A percentile compares a stretch with the other conserved stretches of the same genome.
phyloP scores from a whole-genome alignment of 2,888 invertebrate genomes.

The Cryptocephalus primarius region DNA sequence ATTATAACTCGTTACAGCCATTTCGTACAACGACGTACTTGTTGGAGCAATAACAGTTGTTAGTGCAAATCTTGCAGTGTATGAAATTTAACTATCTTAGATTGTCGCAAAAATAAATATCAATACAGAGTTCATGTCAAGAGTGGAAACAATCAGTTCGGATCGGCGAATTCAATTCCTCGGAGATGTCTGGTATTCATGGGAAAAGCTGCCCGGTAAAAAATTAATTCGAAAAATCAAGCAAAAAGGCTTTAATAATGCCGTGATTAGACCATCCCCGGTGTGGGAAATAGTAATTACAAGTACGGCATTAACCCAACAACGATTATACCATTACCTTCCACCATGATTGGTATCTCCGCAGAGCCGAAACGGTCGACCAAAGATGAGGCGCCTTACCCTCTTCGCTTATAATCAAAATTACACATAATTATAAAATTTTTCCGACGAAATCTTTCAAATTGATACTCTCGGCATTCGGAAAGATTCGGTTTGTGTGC shows the following conservation, averaged over 20 bases:
- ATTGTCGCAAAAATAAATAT: too few relatives aligned
- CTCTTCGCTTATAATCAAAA: slow-evolving; percentile 34
- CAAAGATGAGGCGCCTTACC: slow-evolving; percentile 22
- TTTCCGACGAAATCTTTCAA: slow-evolving; percentile 24
- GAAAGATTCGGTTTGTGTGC: slow-evolving; percentile 13
- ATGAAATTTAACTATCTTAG: not conserved
- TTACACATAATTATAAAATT: slow-evolving; percentile 36
- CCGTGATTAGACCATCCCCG: slow-evolving; percentile 33
- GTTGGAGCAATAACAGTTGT: slow-evolving; percentile 4
- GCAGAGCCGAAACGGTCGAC: slow-evolving; percentile 14
- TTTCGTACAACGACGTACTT: slow-evolving; percentile 5
- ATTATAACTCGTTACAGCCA: slow-evolving; percentile 12
- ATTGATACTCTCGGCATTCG: slow-evolving; percentile 20
- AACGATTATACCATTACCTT: slow-evolving; percentile 5
- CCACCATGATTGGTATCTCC: slow-evolving; percentile 18
- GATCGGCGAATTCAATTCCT: not conserved
- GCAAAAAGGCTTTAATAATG: slow-evolving; percentile 35
- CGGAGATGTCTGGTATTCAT: too few relatives aligned
- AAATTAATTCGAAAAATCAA: slow-evolving; percentile 27
- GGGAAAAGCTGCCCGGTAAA: too few relatives aligned
- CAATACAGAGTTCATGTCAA: too few relatives aligned
- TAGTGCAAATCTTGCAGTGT: slow-evolving; percentile 1
- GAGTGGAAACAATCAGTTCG: not conserved
- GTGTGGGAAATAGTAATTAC: slow-evolving; percentile 39
- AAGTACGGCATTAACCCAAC: slow-evolving; percentile 30